Evolutionary conservation across 2,113 vertebrate species (phyloP), one percentile per base, ranked within the genome.

Genomic region (Bothrops jararaca): DNA sequence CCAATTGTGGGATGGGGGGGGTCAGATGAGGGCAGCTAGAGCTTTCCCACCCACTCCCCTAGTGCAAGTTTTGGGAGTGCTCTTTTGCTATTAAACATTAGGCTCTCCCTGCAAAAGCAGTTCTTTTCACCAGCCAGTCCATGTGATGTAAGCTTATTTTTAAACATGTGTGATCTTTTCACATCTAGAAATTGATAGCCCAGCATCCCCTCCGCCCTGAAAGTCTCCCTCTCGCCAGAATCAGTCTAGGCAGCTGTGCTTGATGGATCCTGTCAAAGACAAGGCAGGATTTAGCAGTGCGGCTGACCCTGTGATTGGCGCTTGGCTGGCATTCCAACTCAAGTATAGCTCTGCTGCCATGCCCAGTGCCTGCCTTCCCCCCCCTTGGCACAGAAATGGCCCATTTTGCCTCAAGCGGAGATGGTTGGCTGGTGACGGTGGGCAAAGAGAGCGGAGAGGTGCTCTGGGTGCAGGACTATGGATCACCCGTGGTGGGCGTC

Each of bases 401-500:
- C 69, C 98, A 99, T 94, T 98, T 99, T 6, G 97, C 98, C 9
- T 99, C 99, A 0, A 99, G 98, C 0, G 99, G 99, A 0, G 98
- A 99, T 0, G 99, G 99, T 42, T 98, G 99, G 85, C 98, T 99
- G 95, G 98, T 99, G 91, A 99, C 99, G 0, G 98, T 99, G 93
- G 98, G 99, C 96, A 98, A 98, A 80, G 98, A 97, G 94, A 98
- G 98, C 0, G 99, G 99, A 2, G 97, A 97, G 0, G 98, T 99
- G 29, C 97, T 99, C 91, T 99, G 99, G 99, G 99, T 98, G 0
- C 99, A 99, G 95, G 99, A 99, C 96, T 98, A 99, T 0, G 99
- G 98, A 0, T 98, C 98, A 0, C 99, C 99, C 0, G 99, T 99
- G 86, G 98, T 98, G 0, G 98, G 98, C 3, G 96, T 99, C 90